These are phyloP conservation scores for Epinotia demarniana DNA, from an alignment of 2,888 invertebrate genomes.

Conservation along the genomic window DNA sequence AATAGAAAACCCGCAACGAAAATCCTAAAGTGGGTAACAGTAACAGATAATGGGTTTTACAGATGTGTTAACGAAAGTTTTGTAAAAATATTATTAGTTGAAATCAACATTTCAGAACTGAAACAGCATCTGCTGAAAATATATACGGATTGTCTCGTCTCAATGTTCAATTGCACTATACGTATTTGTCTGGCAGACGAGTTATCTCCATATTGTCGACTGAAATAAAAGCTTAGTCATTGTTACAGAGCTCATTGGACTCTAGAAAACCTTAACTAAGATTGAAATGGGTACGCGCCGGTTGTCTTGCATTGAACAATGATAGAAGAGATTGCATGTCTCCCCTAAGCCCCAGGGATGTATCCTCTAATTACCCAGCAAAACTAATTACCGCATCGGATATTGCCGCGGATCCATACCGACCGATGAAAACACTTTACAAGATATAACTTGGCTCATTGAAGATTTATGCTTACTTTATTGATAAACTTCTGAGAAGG, in stretches of 20 bases:
- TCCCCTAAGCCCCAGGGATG: conserved; percentile 34
- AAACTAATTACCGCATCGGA: conserved; percentile 44
- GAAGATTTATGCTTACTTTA: conserved; percentile 54
- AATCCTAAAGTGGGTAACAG: neutral
- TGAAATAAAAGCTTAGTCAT: neutral
- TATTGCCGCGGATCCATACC: conserved; percentile 34
- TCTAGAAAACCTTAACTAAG: conserved; percentile 6
- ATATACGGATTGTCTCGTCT: neutral
- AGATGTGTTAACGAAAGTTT: neutral
- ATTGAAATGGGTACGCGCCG: conserved; percentile 4
- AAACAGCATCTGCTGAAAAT: neutral
- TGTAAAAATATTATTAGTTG: neutral
- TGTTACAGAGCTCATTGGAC: neutral
- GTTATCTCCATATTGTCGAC: neutral
- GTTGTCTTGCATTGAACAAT: conserved; percentile 16
- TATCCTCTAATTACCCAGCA: conserved; percentile 38
- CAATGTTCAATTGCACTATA: neutral
- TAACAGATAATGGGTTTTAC: neutral
- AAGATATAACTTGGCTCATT: conserved; percentile 51
- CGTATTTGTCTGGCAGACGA: neutral
- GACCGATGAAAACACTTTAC: conserved; percentile 47
- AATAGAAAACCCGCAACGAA: too few relatives aligned
- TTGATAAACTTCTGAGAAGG: conserved; percentile 60
- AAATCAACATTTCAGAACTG: neutral
- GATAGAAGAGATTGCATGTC: conserved; percentile 31